Evolutionary conservation across 2,888 invertebrate species (phyloP), one percentile per base, ranked within the genome.

Genomic region (Vanessa cardui): DNA sequence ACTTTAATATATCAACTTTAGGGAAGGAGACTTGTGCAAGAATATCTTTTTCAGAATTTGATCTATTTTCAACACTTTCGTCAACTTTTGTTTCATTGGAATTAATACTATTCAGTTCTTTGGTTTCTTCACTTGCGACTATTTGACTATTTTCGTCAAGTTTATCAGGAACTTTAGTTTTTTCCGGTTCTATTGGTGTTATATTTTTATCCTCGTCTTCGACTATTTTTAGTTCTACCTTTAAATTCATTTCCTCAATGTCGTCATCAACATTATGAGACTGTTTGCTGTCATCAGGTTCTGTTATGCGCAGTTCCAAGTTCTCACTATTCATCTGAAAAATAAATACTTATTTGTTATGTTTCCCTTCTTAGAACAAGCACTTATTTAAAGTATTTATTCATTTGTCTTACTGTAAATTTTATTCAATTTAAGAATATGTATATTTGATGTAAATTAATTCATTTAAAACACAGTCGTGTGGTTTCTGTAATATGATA

Each of bases 201-300:
- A 44, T 74, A 58, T 63, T 71, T n/a, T 68, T 73, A 47, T 92
- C 92, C 78, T 88, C 86, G 66, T 93, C 92, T 84, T 93, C 93
- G 50, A 92, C 82, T 62, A 93, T 93, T 84, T 92, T 91, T 44
- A 93, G 84, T 76, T 93, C 93, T 70, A 91, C 80, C 67, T 85
- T 86, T 46, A 89, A 77, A 74, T 88, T 88, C 62, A 87, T 78
- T 71, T 89, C 86, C 68, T 90, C 89, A 73, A 86, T 74, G 70
- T 88, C 87, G 72, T 83, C 77, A 67, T 90, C 89, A 31, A 73
- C 76, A n/a, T 82, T 82, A 50, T 78, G 82, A 58, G 77, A 74
- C 50, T 73, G 68, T 72, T 77, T 77, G 65, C 78, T 81, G 54
- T 83, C 80, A 58, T 83, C 77, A 18, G 70, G 64, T 78, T 86